Base-by-base conservation (phyloP, 1,140 invertebrate genomes). In the Microplitis demolitor region DNA sequence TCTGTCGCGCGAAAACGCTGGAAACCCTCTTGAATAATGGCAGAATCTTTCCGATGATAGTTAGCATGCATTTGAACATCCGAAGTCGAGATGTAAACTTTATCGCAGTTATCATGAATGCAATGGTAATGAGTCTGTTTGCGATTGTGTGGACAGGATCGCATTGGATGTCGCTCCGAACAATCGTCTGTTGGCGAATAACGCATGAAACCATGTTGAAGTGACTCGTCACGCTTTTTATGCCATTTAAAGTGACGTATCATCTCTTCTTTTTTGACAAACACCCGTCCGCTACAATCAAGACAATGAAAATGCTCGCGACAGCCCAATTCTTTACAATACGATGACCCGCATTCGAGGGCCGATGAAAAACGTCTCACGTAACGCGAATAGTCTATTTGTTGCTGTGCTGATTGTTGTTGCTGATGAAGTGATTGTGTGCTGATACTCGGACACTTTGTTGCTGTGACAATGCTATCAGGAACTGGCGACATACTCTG, bases 11-110 rank as follows among this genome's bases (percentile, higher is more conserved):
- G 88, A 88, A 95, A 96, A 78, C 96, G 87, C 83, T 96, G 95
- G 88, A 97, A 98, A 8, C 97, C 97, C 87, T 99, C 97, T 80
- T 98, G 96, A 64, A 98, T 96, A 77, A 99, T 99, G 9, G 97
- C 97, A 0, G 96, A 97, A 85, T 98, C 97, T 87, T 99, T 99
- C 60, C 97, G 91, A 83, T 99, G 98, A 84, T 98, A 99, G 88
- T 98, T 99, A 3, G 97, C 97, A 85, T 99, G 98, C 97, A 99
- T 99, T 88, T 99, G 97, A 1, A 99, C 98, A 87, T 99, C 98
- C 37, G 96, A 98, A 4, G 98, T 99, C 79, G 96, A 98, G 84
- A 99, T 98, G 87, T 99, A 99, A 0, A 98, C 95, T 88, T 98
- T 98, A 88, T 97, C 95, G 89, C 97, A 99, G 76, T 94, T 93